These are phyloP conservation scores for Daptonema setosum DNA, from an alignment of 2,888 invertebrate genomes.

Conservation along the genomic window DNA sequence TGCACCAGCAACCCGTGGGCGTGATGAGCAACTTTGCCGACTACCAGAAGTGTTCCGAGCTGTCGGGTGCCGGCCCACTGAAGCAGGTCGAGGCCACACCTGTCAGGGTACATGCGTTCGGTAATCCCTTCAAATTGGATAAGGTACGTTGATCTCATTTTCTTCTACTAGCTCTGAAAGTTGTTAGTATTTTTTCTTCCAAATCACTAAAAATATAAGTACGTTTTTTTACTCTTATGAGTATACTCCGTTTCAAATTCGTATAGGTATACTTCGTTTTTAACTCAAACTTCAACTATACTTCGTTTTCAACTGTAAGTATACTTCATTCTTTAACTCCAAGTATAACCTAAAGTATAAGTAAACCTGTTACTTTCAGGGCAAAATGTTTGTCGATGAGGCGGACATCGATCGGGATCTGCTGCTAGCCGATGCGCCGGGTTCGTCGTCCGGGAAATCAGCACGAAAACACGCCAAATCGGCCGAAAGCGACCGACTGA, in stretches of 20 bases:
- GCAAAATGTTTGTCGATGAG: neutral
- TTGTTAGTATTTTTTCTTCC: no score
- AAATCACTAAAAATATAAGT: no score
- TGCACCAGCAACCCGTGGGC: conserved; percentile 79
- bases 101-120: conserved; percentile 91
- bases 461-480: conserved; percentile 12
- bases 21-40: conserved; percentile 99
- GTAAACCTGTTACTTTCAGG: no score
- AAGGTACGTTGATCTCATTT: conserved; percentile 46
- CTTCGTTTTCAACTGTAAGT: no score
- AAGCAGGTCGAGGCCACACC: conserved; percentile 83
- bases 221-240: no score
- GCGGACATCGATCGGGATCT: neutral
- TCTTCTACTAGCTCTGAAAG: no score
- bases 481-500: no score
- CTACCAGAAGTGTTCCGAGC: conserved; percentile 60
- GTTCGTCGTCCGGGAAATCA: neutral
- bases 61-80: conserved; percentile 35
- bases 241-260: no score
- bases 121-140: conserved; percentile 97
- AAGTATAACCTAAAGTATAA: no score
- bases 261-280: no score
- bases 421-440: neutral
- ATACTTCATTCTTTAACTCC: no score
- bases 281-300: no score